Percentiles rank a stretch among this genome's conserved stretches.
Conservation (phyloP, 1,140 invertebrate species). For the Cotesia typhae region DNA sequence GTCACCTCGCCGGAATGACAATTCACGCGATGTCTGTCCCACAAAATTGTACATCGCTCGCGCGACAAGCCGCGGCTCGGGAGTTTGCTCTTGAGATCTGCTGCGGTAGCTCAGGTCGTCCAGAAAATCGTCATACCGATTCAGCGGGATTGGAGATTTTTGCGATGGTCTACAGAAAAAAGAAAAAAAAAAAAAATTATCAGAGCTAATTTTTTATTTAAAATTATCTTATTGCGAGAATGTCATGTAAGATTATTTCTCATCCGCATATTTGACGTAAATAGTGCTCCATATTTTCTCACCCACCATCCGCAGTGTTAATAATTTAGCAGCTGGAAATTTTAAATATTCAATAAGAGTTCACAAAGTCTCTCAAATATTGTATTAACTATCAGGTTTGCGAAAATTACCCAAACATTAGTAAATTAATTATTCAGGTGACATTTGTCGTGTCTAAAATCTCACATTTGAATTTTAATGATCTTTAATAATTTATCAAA, state of each 20-base stretch:
- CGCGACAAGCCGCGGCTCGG: constrained; percentile 80
- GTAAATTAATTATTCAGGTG: too few relatives aligned
- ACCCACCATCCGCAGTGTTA: too few relatives aligned
- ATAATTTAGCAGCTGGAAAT: too few relatives aligned
- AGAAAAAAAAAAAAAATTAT: too few relatives aligned
- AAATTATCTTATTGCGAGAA: not conserved
- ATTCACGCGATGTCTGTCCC: constrained; percentile 85
- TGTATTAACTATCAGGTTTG: too few relatives aligned
- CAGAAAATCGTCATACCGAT: constrained; percentile 89
- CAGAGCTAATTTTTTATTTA: not conserved
- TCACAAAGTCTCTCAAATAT: constrained; percentile 4
- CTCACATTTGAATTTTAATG: too few relatives aligned
- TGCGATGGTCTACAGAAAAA: constrained; percentile 77
- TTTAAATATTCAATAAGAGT: constrained; percentile 17
- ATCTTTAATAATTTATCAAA: too few relatives aligned
- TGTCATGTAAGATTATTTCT: not conserved
- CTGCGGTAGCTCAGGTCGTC: constrained; percentile 69
- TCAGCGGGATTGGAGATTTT: constrained; percentile 91
- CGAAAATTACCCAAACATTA: too few relatives aligned
- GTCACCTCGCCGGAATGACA: constrained; percentile 90
- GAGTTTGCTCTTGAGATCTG: constrained; percentile 69
- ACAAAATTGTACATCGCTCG: constrained; percentile 91
- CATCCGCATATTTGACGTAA: too few relatives aligned
- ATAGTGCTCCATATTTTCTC: too few relatives aligned
- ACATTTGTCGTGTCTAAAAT: too few relatives aligned